Conservation (phyloP, 2,113 vertebrate genomes). For the Cyanocitta stelleri region DNA sequence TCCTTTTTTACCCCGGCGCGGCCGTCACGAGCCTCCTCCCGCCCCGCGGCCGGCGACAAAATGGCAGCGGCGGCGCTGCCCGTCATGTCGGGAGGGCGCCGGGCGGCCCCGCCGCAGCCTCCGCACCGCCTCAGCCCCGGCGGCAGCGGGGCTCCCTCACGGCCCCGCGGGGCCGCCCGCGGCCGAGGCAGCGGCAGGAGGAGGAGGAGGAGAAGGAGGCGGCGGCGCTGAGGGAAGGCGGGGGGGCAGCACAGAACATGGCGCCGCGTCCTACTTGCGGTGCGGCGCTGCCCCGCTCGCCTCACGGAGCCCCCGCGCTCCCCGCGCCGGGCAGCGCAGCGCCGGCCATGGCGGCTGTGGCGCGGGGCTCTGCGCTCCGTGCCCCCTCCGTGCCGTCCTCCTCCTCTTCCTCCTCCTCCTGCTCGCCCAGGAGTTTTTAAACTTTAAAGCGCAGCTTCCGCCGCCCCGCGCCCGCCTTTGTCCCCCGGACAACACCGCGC, state of each 20-base stretch:
- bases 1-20: not conserved
- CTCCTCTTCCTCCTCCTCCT: not conserved
- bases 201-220: not conserved
- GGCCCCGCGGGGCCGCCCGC: not conserved
- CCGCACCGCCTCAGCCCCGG: not conserved
- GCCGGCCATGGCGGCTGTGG: not conserved
- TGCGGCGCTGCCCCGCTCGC: not conserved
- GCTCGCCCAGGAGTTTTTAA: conserved; percentile 44
- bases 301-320: not conserved
- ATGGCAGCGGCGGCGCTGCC: conserved; percentile 68
- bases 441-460: conserved; percentile 20
- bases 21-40: not conserved
- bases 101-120: not conserved
- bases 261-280: conserved; percentile 70
- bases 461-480: not conserved
- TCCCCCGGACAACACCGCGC: not conserved
- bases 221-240: not conserved
- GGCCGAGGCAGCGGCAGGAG: not conserved
- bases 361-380: too few species aligned
- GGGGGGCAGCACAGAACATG: conserved; percentile 54
- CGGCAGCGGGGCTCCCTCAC: not conserved
- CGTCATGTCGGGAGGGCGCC: conserved; percentile 45
- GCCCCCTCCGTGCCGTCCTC: not conserved
- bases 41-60: conserved; percentile 65
- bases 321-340: not conserved